These are phyloP conservation scores for Spheniscus humboldti DNA, from an alignment of 2,797 vertebrate species.

Conservation along the genomic window DNA sequence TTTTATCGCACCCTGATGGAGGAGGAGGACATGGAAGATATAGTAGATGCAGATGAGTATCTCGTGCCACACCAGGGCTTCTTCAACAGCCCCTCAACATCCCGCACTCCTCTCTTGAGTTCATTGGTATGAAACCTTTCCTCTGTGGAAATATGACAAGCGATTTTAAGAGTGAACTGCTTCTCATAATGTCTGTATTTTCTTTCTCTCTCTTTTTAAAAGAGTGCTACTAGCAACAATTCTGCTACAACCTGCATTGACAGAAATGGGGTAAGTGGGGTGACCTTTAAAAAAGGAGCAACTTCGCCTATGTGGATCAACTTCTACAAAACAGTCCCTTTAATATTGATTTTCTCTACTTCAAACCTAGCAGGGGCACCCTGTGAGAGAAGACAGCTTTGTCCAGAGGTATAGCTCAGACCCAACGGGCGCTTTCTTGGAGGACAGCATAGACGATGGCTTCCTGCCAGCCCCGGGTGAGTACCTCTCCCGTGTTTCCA, in stretches of 20 bases:
- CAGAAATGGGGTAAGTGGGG: conserved; percentile 84
- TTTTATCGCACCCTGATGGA: conserved; percentile 87
- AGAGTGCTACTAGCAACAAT: conserved; percentile 89
- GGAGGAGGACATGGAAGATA: conserved; percentile 85
- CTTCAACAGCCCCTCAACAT: conserved; percentile 87
- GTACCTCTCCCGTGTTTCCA: background rate
- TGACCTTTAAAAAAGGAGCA: background rate
- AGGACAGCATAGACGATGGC: conserved; percentile 77
- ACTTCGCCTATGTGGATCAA: background rate
- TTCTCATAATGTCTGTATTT: background rate
- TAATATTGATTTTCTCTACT: background rate
- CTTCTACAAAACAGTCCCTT: background rate
- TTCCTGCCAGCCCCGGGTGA: conserved; percentile 86
- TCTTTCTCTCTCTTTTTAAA: conserved; percentile 63
- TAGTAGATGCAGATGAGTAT: conserved; percentile 89
- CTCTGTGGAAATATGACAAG: background rate
- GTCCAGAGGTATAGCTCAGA: conserved; percentile 88
- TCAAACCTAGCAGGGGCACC: conserved; percentile 76
- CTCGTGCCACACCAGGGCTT: conserved; percentile 83
- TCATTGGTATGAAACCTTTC: conserved; percentile 77
- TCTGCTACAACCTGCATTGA: conserved; percentile 78
- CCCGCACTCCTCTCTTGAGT: conserved; percentile 84
- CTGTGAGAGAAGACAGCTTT: conserved; percentile 83
- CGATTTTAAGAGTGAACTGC: background rate
- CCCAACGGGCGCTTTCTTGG: conserved; percentile 74